These are phyloP conservation scores for Scaptomyza flava DNA, from an alignment of 2,888 invertebrate genomes.

Conservation along the genomic window DNA sequence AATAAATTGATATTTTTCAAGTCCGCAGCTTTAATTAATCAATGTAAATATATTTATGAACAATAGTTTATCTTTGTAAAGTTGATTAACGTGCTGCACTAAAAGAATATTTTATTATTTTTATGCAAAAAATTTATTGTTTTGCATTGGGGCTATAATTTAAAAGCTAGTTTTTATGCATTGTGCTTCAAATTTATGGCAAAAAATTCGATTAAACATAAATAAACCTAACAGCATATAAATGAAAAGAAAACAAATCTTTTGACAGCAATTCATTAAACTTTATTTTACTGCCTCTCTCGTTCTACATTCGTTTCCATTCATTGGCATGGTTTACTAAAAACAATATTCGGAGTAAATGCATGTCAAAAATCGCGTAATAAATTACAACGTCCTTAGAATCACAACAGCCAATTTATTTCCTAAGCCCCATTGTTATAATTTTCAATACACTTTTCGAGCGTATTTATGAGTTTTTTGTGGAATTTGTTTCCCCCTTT, in stretches of 20 bases:
- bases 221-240: constrained; percentile 20
- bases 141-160: not conserved
- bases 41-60: constrained; percentile 11
- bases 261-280: constrained; percentile 53
- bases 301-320: not conserved
- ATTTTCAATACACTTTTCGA: constrained; percentile 9
- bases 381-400: constrained; percentile 61
- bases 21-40: not conserved
- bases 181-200: constrained; percentile 29
- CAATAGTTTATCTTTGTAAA: not conserved
- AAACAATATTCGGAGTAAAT: constrained; percentile 41
- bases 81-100: constrained; percentile 2
- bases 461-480: not conserved
- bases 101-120: not conserved
- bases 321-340: constrained; percentile 1
- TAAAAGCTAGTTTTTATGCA: constrained; percentile 5
- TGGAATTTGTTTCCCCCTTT: no score
- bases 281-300: not conserved
- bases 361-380: constrained; percentile 71
- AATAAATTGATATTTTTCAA: not conserved
- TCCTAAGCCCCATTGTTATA: constrained; percentile 53
- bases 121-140: not conserved
- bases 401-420: constrained; percentile 53
- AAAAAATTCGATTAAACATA: constrained; percentile 7
- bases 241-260: constrained; percentile 2